Percentiles rank a stretch among this genome's conserved stretches.
Evolutionary conservation across 2,113 vertebrate genomes (phyloP).

Genomic region (Corythoichthys intestinalis): DNA sequence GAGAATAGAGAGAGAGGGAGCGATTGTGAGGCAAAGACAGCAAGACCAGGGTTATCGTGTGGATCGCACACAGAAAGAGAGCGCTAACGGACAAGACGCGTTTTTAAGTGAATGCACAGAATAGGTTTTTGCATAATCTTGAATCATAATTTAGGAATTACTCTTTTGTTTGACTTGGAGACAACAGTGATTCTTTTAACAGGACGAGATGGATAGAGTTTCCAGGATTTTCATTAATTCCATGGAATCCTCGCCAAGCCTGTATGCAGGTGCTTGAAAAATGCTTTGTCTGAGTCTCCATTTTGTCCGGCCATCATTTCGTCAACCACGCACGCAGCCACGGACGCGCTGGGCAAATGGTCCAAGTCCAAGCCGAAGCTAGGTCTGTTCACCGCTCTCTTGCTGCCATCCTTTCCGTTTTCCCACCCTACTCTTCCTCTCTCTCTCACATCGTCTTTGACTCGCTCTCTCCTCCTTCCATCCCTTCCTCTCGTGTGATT

Average conservation of each 20-base stretch:
- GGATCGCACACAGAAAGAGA: constrained; percentile 77
- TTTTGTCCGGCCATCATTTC: constrained; percentile 53
- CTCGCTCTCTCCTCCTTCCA: constrained; percentile 37
- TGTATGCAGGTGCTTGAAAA: constrained; percentile 34
- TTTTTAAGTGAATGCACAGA: constrained; percentile 66
- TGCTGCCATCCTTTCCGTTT: constrained; percentile 51
- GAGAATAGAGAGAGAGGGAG: constrained; percentile 80
- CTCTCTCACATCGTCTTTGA: constrained; percentile 31
- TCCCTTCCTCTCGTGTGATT: constrained; percentile 51
- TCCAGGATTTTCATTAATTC: constrained; percentile 31
- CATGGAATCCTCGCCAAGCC: constrained; percentile 53
- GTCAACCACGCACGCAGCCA: constrained; percentile 26
- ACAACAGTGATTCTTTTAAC: constrained; percentile 36
- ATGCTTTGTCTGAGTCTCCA: constrained; percentile 52
- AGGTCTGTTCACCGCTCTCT: constrained; percentile 61
- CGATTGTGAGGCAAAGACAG: constrained; percentile 80
- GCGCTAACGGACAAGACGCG: constrained; percentile 71
- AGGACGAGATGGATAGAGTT: constrained; percentile 37
- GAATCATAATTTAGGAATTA: constrained; percentile 57
- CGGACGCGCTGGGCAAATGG: constrained; percentile 39
- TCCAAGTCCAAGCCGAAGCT: constrained; percentile 52
- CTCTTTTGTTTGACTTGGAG: constrained; percentile 45
- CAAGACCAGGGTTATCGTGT: constrained; percentile 78
- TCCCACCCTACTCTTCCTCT: constrained; percentile 46
- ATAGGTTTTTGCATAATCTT: constrained; percentile 61